Conservation (phyloP, 2,113 vertebrate genomes). For the Labrus mixtus region DNA sequence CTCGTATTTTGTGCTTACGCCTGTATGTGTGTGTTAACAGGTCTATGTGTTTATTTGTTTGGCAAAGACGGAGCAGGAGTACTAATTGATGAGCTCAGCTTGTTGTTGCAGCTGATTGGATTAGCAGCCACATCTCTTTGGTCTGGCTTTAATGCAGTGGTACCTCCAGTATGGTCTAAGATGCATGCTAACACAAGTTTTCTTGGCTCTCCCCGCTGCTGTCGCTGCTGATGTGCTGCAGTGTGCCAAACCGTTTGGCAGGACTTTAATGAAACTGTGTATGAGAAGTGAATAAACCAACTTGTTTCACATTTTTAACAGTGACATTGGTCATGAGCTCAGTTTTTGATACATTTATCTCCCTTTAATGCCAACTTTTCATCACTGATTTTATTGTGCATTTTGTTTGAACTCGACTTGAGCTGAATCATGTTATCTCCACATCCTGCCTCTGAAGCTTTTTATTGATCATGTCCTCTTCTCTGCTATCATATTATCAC, state of each 20-base stretch:
- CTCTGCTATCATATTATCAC: slow-evolving; percentile 28
- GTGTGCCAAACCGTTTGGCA: slow-evolving; percentile 59
- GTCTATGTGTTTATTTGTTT: neutral
- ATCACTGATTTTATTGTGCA: neutral
- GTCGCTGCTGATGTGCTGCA: slow-evolving; percentile 31
- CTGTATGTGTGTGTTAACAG: slow-evolving; percentile 2
- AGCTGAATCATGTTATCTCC: neutral
- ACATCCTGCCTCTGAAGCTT: slow-evolving; percentile 1
- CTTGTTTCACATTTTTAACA: slow-evolving; percentile 11
- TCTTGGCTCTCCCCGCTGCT: slow-evolving; percentile 33
- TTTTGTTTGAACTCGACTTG: neutral
- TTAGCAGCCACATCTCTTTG: slow-evolving; percentile 69
- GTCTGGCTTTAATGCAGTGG: slow-evolving; percentile 58
- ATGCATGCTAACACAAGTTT: slow-evolving; percentile 63
- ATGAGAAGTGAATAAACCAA: neutral
- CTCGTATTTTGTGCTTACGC: neutral
- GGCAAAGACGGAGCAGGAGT: slow-evolving; percentile 24
- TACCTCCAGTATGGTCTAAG: slow-evolving; percentile 49
- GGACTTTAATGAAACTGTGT: slow-evolving; percentile 24
- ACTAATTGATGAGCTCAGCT: slow-evolving; percentile 42
- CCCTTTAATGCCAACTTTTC: neutral
- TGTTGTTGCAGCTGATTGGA: slow-evolving; percentile 80
- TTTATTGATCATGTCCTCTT: slow-evolving; percentile 39
- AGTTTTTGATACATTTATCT: neutral
- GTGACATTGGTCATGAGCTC: neutral